phyloP scores from a whole-genome alignment of 37 sponge, comb jelly and placozoan genomes.

The Dysidea cf. avara region DNA sequence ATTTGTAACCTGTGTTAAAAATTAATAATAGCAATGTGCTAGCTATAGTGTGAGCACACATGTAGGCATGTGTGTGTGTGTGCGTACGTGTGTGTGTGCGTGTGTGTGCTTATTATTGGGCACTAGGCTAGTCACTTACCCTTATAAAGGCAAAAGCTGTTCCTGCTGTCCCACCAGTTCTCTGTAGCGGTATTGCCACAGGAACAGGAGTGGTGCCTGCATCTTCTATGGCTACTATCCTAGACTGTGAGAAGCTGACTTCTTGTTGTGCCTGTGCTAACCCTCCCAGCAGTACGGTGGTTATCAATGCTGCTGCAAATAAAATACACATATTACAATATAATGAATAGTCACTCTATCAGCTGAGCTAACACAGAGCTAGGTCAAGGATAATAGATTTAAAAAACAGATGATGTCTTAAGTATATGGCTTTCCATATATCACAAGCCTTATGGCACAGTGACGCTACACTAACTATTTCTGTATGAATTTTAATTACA shows the following conservation, averaged over 20 bases:
- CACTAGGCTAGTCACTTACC: slow-evolving; percentile 4
- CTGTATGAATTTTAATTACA: no score
- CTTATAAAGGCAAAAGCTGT: not conserved
- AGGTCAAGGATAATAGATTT: no score
- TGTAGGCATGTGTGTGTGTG: not conserved
- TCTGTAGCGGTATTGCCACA: not conserved
- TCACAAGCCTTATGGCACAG: no score
- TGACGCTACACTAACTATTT: no score
- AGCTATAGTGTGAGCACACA: not conserved
- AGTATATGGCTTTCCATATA: no score
- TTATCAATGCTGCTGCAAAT: no score
- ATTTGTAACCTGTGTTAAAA: not conserved
- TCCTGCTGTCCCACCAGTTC: slow-evolving; percentile 15
- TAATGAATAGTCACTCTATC: no score
- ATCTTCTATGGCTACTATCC: not conserved
- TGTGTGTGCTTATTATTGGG: not conserved
- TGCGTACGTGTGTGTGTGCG: not conserved
- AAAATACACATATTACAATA: no score
- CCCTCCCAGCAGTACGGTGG: no score
- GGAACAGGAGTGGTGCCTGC: not conserved
- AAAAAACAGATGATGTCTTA: no score
- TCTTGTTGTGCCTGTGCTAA: no score
- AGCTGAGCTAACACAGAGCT: no score
- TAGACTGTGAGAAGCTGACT: slow-evolving; percentile 10
- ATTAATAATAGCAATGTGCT: not conserved